Base-by-base conservation (phyloP, 2,113 vertebrate genomes). In the Colossoma macropomum region DNA sequence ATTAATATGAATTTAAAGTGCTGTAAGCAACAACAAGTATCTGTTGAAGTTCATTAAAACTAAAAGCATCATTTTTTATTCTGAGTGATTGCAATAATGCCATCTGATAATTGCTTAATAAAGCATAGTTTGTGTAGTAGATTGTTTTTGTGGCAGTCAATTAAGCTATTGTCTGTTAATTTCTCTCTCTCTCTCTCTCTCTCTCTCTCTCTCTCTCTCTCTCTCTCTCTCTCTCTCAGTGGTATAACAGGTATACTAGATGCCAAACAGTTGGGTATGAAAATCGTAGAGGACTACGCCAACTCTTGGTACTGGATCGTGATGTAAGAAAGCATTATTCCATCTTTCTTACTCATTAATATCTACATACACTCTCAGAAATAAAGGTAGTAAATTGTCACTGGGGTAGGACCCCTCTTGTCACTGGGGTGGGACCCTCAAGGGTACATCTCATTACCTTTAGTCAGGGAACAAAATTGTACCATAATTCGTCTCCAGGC, bases 271-370 rank as follows among this genome's bases (percentile, higher is more conserved):
- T 50, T 97, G 80, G 95, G 95, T 73, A 59, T 96, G 86, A 97
- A 95, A 91, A 94, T 97, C 63, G 95, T 96, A 88, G 96, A 98
- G 90, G 97, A 98, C 85, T 98, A 95, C 74, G 88, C 95, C 54
- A 95, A 93, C 62, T 96, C 95, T 63, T 98, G 97, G 97, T 87
- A 93, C 80, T 98, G 96, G 97, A 98, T 98, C 88, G 89, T 98
- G 86, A 93, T 95, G 97, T 98, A 94, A 96, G 92, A 86, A 56
- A 16, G 17, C 7, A 59, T 8, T n/a, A 21, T 62, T 1, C 68
- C 8, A 13, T 70, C 25, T 70, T 4, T 66, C 10, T 32, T 66
- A 30, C 7, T 2, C 63, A 28, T 30, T 28, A 32, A 32, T 66
- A 2, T 65, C 25, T 65, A 16, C 48, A 50, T 13, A 50, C 13